Evolutionary conservation across 2,113 vertebrate genomes (phyloP), one percentile per base, ranked within the genome.

Genomic region (Dasypus novemcinctus): DNA sequence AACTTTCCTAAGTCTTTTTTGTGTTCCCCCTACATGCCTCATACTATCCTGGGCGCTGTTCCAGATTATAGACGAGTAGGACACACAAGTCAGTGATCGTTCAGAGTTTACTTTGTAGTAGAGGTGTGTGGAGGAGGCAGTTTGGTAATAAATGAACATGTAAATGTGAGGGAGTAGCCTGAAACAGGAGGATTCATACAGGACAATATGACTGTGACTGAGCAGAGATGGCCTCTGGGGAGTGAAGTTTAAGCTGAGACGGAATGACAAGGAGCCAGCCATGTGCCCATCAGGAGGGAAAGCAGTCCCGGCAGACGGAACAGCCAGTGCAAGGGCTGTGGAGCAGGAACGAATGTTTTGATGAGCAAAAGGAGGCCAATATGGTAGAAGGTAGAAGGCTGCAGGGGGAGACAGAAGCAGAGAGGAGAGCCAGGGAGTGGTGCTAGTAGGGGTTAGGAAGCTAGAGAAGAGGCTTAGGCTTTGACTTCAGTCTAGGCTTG

Each of bases 1-100:
- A 78, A 46, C 84, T 72, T 85, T 84, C 90, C 68, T 90, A 84
- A 78, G n/a, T 87, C 52, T 84, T 84, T 90, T 80, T 31, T 54
- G 33, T 52, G 54, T 94, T 88, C 43, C 76, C 46, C 54, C 87
- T 29, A 17, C 57, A 25, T 84, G 66, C 87, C 43, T 63, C 11
- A 43, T 54, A 72, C 88, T 61, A 6, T 87, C 68, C 38, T 85
- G 63, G 94, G 84, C 23, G 4, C 33, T 21, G 33, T 75, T 87
- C 64, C 71, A 93, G 76, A 91, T 89, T 74, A 83, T 79, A 82
- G n/a, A 57, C 83, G 64, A 75, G 66, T 90, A 91, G 75, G 46
- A 78, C n/a, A 36, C 23, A 36, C 12, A n/a, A 57, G 74, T 64
- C 59, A 61, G 10, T 9, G n/a, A 64, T 83, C 49, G n/a, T 57